Base-by-base conservation (phyloP, 2,113 vertebrate species). In the Puma concolor region DNA sequence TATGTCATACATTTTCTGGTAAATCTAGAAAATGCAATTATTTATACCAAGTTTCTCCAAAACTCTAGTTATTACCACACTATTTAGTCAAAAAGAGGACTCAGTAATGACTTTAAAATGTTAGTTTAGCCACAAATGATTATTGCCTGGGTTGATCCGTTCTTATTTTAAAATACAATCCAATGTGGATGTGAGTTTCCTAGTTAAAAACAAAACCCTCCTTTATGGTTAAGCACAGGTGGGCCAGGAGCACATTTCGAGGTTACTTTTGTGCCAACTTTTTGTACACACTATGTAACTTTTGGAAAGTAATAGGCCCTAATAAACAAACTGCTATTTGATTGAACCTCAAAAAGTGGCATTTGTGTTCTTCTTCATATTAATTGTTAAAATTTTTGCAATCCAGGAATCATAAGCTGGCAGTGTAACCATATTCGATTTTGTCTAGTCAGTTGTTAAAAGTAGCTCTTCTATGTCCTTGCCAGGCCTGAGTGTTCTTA, bases 91-190 rank as follows among this genome's bases (percentile, higher is more conserved):
- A 85, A 57, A 97, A 95, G 52, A 96, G 27, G 44, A 77, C 36
- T 95, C 94, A 88, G 48, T 92, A 91, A 19, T 88, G 88, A 10
- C 67, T 66, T 81, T 77, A 23, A 82, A 96, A 91, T 88, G 54
- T 87, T 89, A 91, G 57, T 74, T 96, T 76, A 48, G 13, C 1
- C 44, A 36, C 93, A 97, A 86, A 96, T 95, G 52, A 94, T 79
- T 86, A 79, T 29, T 96, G 57, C 79, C 41, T 25, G 64, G 17
- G 5, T 29, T 96, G 5, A 91, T 95, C 97, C 50, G 64, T 97
- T 98, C 88, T 96, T 97, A 60, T 95, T 96, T 94, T 88, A 82
- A 97, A 92, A 60, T 52, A 66, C 92, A 94, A 77, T 77, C 44
- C 85, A 85, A 64, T 79, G 33, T 77, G 88, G 38, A 85, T 95